These are phyloP conservation scores for Trichopoda pennipes DNA, from an alignment of 2,888 invertebrate genomes.

Conservation along the genomic window DNA sequence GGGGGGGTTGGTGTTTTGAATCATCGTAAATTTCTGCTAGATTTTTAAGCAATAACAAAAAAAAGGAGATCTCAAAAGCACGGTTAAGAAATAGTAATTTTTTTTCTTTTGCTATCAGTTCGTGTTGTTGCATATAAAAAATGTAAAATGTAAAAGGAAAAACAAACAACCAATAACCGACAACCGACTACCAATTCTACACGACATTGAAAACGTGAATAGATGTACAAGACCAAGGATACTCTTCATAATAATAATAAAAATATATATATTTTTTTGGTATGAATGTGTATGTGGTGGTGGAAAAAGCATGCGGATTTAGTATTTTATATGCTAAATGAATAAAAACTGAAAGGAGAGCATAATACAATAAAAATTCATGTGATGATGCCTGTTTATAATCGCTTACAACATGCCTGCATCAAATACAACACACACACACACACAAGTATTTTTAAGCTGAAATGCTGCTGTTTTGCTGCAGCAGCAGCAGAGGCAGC, in stretches of 20 bases:
- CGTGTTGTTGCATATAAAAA: constrained; percentile 49
- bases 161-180: constrained; percentile 51
- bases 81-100: constrained; percentile 45
- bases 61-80: constrained; percentile 46
- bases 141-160: constrained; percentile 24
- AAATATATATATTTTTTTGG: constrained; percentile 42
- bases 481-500: constrained; percentile 23
- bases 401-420: constrained; percentile 20
- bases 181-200: constrained; percentile 76
- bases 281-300: background rate
- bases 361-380: constrained; percentile 60
- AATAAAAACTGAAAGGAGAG: constrained; percentile 51
- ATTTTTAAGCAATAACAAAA: background rate
- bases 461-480: constrained; percentile 54
- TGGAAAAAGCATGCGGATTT: background rate
- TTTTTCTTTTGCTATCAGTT: constrained; percentile 21
- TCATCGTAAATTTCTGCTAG: constrained; percentile 33
- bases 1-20: constrained; percentile 20
- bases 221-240: constrained; percentile 64
- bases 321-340: constrained; percentile 38
- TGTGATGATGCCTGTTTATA: constrained; percentile 55
- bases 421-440: constrained; percentile 12
- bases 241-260: constrained; percentile 44
- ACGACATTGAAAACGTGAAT: constrained; percentile 76
- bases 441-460: constrained; percentile 33